Percentiles rank a stretch among this genome's conserved stretches.
phyloP scores from a whole-genome alignment of 2,113 vertebrate genomes.

The Dasyurus viverrinus region DNA sequence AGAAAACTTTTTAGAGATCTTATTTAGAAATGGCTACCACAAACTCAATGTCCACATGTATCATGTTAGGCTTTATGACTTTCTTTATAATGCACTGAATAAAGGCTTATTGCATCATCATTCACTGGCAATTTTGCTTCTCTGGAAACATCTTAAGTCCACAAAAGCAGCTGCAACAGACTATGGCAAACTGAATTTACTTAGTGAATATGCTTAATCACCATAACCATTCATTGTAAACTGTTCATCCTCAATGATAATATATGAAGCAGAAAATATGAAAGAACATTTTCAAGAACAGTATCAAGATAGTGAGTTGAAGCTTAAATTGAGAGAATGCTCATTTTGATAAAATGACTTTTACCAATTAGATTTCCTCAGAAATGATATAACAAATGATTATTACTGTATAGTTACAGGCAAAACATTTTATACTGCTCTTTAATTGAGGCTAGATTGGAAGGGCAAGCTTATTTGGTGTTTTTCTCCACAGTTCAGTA shows the following conservation, averaged over 20 bases:
- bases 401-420: neutral
- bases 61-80: neutral
- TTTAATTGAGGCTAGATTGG: conserved; percentile 38
- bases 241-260: conserved; percentile 51
- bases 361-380: neutral
- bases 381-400: neutral
- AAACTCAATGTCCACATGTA: neutral
- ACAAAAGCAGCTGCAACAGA: neutral
- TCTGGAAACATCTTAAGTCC: neutral
- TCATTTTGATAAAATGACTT: conserved; percentile 13
- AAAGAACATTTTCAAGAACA: conserved; percentile 50
- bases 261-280: conserved; percentile 60
- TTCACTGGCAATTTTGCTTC: neutral
- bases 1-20: no score
- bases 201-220: conserved; percentile 50
- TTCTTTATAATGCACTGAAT: neutral
- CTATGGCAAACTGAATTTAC: neutral
- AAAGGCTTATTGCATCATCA: neutral
- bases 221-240: conserved; percentile 28
- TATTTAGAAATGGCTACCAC: no score
- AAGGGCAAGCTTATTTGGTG: conserved; percentile 3
- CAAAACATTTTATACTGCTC: neutral
- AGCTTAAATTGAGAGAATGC: conserved; percentile 23
- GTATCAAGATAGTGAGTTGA: neutral
- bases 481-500: conserved; percentile 27